phyloP scores from a whole-genome alignment of 2,888 invertebrate genomes.

The Zaprionus obscuricornis region DNA sequence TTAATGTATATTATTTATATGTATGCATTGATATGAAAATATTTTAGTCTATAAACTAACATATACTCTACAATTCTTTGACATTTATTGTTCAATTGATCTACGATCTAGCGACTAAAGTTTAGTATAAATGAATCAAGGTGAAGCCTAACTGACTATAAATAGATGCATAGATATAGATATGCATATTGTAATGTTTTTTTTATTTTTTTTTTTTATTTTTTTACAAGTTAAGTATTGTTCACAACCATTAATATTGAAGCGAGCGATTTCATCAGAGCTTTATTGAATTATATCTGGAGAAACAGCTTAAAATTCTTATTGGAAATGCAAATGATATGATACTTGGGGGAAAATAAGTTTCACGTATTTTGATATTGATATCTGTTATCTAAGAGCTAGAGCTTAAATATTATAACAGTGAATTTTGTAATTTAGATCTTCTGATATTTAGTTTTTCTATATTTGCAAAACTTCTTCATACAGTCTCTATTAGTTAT shows the following conservation, averaged over 20 bases:
- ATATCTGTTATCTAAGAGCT: too few species aligned
- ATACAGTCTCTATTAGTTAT: slow-evolving; percentile 24
- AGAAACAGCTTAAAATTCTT: slow-evolving; percentile 2
- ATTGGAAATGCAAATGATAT: slow-evolving; percentile 53
- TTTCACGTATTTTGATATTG: too few species aligned
- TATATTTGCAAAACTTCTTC: slow-evolving; percentile 3
- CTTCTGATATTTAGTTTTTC: neutral
- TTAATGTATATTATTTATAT: too few species aligned
- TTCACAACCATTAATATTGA: slow-evolving; percentile 82
- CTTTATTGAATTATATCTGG: slow-evolving; percentile 28
- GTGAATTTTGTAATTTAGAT: too few species aligned
- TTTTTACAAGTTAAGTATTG: slow-evolving; percentile 14
- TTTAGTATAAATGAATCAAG: slow-evolving; percentile 10
- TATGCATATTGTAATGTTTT: slow-evolving; percentile 1
- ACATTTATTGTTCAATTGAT: neutral
- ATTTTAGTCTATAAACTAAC: slow-evolving; percentile 9
- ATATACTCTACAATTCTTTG: neutral
- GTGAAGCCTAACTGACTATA: slow-evolving; percentile 24
- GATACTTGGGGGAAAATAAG: neutral
- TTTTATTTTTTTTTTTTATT: slow-evolving; percentile 4
- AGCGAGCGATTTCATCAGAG: slow-evolving; percentile 80
- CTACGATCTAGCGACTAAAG: slow-evolving; percentile 27
- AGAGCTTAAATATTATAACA: too few species aligned
- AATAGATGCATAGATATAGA: slow-evolving; percentile 4
- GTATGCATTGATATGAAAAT: slow-evolving; percentile 37